A percentile compares a stretch with the other conserved stretches of the same genome.
Evolutionary conservation across 2,113 vertebrate species (phyloP).

Genomic region (Eolophus roseicapilla): DNA sequence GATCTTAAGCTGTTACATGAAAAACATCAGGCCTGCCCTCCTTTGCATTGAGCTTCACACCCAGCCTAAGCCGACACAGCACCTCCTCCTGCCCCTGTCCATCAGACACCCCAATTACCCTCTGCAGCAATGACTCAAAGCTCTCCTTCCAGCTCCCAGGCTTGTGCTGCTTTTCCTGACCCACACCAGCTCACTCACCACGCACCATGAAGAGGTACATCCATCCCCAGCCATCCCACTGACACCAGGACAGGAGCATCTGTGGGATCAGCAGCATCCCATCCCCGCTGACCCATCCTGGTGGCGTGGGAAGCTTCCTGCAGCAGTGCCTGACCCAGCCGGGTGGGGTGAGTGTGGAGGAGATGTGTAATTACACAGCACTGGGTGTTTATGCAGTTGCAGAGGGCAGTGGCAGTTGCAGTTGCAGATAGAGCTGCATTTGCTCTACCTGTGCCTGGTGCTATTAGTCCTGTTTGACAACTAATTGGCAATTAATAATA

Average conservation of each 20-base stretch:
- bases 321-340: background rate
- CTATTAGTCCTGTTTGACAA: background rate
- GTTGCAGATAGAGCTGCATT: background rate
- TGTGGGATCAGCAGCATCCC: background rate
- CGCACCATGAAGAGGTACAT: fast-evolving
- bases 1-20: background rate
- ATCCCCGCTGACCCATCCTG: fast-evolving
- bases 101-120: background rate
- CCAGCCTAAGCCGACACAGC: background rate
- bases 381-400: background rate
- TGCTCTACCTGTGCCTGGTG: background rate
- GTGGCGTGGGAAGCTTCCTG: background rate
- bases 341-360: background rate
- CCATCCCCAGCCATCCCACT: background rate
- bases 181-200: background rate
- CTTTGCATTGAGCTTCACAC: background rate
- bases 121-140: background rate
- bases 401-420: background rate
- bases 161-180: background rate
- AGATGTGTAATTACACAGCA: slow-evolving; percentile 21
- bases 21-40: background rate
- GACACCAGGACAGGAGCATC: background rate
- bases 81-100: background rate
- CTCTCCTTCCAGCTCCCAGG: background rate
- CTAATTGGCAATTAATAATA: slow-evolving; percentile 27